These are phyloP conservation scores for Chloroclysta siterata DNA, from an alignment of 2,888 invertebrate species.

Conservation along the genomic window DNA sequence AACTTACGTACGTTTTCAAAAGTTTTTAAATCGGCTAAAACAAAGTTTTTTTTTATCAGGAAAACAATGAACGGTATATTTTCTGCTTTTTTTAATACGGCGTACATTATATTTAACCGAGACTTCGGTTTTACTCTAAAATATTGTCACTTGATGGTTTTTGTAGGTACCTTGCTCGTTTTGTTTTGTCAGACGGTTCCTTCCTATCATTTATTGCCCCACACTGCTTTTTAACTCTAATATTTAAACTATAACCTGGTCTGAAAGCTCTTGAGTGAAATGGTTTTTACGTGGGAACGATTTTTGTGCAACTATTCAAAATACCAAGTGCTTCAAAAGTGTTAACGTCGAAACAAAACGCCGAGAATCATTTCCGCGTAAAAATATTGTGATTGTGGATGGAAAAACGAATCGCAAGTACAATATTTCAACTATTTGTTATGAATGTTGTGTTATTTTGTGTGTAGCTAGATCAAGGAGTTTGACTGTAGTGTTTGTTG, in stretches of 20 bases:
- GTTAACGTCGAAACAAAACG: slow-evolving; percentile 80
- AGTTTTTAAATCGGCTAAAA: slow-evolving; percentile 40
- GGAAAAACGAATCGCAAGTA: slow-evolving; percentile 84
- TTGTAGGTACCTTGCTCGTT: slow-evolving; percentile 19
- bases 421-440: slow-evolving; percentile 59
- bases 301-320: slow-evolving; percentile 78
- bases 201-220: slow-evolving; percentile 20
- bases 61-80: slow-evolving; percentile 54
- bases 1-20: slow-evolving; percentile 48
- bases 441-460: slow-evolving; percentile 45
- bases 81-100: slow-evolving; percentile 17
- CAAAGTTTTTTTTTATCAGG: slow-evolving; percentile 30
- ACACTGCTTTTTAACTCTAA: slow-evolving; percentile 26
- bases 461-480: slow-evolving; percentile 38
- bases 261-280: slow-evolving; percentile 85
- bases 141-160: slow-evolving; percentile 1
- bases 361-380: slow-evolving; percentile 86
- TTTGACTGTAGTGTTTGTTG: slow-evolving; percentile 66
- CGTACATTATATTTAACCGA: not conserved
- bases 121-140: slow-evolving; percentile 9
- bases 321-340: slow-evolving; percentile 75
- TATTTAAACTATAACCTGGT: slow-evolving; percentile 67
- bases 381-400: slow-evolving; percentile 85
- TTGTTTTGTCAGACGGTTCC: slow-evolving; percentile 13
- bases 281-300: slow-evolving; percentile 86